Evolutionary conservation across 2,797 vertebrate species (phyloP), one percentile per base, ranked within the genome.

Genomic region (Coregonus sp.): DNA sequence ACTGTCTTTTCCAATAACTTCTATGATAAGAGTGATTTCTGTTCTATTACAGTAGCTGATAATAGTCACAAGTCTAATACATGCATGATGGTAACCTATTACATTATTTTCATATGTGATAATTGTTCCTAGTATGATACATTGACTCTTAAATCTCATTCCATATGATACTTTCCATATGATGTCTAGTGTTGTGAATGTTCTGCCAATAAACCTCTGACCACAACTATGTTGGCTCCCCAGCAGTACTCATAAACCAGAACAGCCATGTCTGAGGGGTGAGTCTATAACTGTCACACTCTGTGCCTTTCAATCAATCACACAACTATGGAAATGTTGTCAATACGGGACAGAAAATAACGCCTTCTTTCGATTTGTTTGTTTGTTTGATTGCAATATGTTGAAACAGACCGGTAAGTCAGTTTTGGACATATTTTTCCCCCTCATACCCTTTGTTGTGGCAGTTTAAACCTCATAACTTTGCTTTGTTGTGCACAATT

Each of bases 211-310:
- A 63, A 37, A 78, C 73, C 67, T 67, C 56, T 86, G 75, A 86
- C 82, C 88, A 77, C 86, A 85, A 87, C 85, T 92, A 89, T 84
- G 87, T 77, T 82, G 80, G 82, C 75, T 84, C 73, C 74, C 75
- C 84, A 80, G 86, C 77, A 88, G 86, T 78, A 83, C 87, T 84
- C 85, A 71, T 73, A 85, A 82, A 81, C 74, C 73, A 80, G 86
- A 68, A 82, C 81, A 76, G 80, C 77, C 82, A 89, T 82, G 90
- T 90, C 87, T 86, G 78, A 89, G 74, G 85, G 87, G 79, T 87
- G 78, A 87, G 90, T 79, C 69, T 85, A 77, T 81, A 67, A 73
- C 84, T 85, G 85, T 84, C 86, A 84, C 63, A 61, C 74, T 73
- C 25, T 31, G 6, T 78, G 83, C 78, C 78, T 86, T 85, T 89